Base-by-base conservation (phyloP, 2,888 invertebrate species). In the Hemaris fuciformis region DNA sequence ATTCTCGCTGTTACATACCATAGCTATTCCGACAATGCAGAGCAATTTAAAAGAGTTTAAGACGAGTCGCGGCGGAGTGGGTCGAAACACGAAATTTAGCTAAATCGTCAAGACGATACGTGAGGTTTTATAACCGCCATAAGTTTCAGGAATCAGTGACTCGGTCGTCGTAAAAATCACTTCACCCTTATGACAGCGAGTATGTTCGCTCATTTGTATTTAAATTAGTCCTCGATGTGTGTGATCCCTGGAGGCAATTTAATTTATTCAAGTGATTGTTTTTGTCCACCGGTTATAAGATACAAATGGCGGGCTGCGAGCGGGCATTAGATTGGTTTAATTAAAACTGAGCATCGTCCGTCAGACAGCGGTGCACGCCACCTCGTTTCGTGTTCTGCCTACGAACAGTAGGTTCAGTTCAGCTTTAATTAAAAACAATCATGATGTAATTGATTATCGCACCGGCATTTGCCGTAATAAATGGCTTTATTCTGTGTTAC, bases 71-170 rank as follows among this genome's bases (percentile, higher is more conserved):
- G 72, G 74, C 71, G 69, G 69, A 68, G 69, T 65, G 67, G 65
- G 64, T 64, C 66, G 70, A 70, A 72, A 75, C 69, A 72, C 69
- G 73, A 80, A 84, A 83, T 85, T 89, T 87, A 82, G 87, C 86
- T 81, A 87, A 89, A 88, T 86, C 85, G 84, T 82, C 86, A 87
- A 85, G 81, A 86, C 80, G 77, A 80, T 82, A 81, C 80, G 81
- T 83, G 79, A 79, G 80, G 76, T 77, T 90, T 91, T 91, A 89
- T 89, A 83, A 87, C 71, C 74, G 84, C 84, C 79, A 87, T 92
- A 91, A 89, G 87, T 80, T 83, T 77, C 85, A 85, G 81, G 79
- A 83, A 84, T 82, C 85, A 81, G 84, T 83, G 78, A 75, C 75
- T 84, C 71, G 80, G 73, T 80, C 80, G 79, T 81, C 84, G 83